These are phyloP conservation scores for Drosophila anceps DNA, from an alignment of 2,888 invertebrate species.

Conservation along the genomic window DNA sequence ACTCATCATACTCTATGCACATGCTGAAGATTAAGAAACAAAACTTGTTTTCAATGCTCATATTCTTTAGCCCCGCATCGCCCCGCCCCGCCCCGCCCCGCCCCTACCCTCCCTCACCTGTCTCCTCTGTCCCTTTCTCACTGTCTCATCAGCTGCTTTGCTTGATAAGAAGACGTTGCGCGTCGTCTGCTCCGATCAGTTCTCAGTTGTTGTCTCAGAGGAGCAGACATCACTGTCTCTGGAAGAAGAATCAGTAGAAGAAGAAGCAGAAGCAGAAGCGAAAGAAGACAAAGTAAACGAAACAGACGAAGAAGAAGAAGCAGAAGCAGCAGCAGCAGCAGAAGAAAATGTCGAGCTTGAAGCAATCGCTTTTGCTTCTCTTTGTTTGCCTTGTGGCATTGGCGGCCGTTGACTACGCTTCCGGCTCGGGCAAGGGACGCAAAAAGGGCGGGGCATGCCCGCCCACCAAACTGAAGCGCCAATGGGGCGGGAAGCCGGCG, in stretches of 20 bases:
- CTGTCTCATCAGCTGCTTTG: slow-evolving; percentile 16
- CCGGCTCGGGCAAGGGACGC: not conserved
- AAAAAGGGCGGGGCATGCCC: slow-evolving; percentile 84
- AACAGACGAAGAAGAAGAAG: not conserved
- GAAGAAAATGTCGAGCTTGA: slow-evolving; percentile 18
- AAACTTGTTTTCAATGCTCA: slow-evolving; percentile 2
- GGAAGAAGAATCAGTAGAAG: not conserved
- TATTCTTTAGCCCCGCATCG: not conserved
- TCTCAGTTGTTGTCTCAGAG: not conserved
- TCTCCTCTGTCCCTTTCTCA: not conserved
- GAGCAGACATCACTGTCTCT: not conserved
- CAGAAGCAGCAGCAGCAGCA: not conserved
- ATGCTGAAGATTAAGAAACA: not conserved
- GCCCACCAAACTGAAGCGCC: slow-evolving; percentile 86
- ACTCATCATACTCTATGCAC: not conserved
- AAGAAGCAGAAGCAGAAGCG: not conserved
- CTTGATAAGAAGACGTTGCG: slow-evolving; percentile 40
- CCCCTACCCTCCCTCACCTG: not conserved
- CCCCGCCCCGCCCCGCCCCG: rapidly evolving
- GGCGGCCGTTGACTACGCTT: not conserved
- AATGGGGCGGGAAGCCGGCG: slow-evolving; percentile 88
- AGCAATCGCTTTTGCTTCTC: slow-evolving; percentile 5
- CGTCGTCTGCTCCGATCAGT: slow-evolving; percentile 20
- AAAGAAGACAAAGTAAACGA: not conserved
- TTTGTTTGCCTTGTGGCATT: not conserved